Percentiles rank a stretch among this genome's conserved stretches.
phyloP scores from a whole-genome alignment of 2,888 invertebrate species.

The Melikaiella ostensackeni region DNA sequence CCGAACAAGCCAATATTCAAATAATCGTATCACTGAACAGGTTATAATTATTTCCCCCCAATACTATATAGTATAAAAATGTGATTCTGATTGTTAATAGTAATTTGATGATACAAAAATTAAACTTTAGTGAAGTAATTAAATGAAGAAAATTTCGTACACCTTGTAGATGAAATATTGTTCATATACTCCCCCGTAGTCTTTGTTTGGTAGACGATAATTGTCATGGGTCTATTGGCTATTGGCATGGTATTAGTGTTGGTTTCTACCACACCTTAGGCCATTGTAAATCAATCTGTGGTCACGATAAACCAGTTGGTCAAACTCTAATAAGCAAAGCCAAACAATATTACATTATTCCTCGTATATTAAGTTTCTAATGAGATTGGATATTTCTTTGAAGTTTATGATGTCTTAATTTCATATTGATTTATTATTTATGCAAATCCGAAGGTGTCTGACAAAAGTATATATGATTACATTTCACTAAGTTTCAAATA shows the following conservation, averaged over 20 bases:
- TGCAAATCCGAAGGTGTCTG: no score
- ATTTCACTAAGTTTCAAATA: no score
- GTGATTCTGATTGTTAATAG: no score
- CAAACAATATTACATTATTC: constrained; percentile 17
- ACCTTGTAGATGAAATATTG: constrained; percentile 21
- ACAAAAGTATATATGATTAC: no score
- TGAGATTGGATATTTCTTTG: no score
- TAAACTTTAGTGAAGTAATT: neutral
- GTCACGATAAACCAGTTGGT: constrained; percentile 26
- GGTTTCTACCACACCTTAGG: constrained; percentile 67
- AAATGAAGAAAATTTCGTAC: neutral
- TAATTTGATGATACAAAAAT: neutral
- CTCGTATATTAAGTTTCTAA: neutral
- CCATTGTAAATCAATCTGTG: constrained; percentile 69
- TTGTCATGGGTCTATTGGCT: constrained; percentile 60
- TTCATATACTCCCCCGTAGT: constrained; percentile 64
- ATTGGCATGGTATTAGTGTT: constrained; percentile 68
- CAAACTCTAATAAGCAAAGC: constrained; percentile 31
- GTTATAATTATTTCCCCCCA: no score
- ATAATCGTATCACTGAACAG: no score
- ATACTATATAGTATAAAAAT: no score
- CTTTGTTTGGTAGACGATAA: constrained; percentile 67
- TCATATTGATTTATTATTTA: no score
- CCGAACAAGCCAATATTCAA: no score
- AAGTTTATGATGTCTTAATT: no score